Evolutionary conservation across 2,888 invertebrate genomes (phyloP), one percentile per base, ranked within the genome.

Genomic region (Poecilus cupreus): DNA sequence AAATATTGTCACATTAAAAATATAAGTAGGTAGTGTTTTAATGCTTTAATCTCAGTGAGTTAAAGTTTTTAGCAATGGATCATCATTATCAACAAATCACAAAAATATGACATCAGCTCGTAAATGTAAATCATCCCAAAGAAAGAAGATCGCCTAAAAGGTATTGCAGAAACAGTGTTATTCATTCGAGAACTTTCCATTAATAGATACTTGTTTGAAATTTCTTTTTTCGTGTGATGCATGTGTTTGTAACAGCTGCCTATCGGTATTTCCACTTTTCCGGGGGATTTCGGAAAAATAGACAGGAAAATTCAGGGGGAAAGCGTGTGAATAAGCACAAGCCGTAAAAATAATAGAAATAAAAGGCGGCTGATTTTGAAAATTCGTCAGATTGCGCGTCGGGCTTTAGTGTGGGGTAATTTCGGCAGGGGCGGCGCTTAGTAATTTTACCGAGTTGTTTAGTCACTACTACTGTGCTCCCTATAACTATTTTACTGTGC

Each of bases 311-410:
- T 37, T n/a, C 20, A 26, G 79, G 68, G 43, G 49, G 74, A 72
- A 80, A 79, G 79, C 79, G 46, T 46, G 72, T 80, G 32, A 80
- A 78, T 78, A 78, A 80, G 80, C 80, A 49, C 37, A 80, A 80
- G 80, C 80, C 80, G 54, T 39, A 78, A 78, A 64, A 57, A 46
- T 46, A 46, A 46, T 18, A 51, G 51, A 51, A 51, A 60, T 24
- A 26, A 68, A 39, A 68, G 64, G 64, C 64, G 64, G 37, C 51
- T 51, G 16, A 51, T 51, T 51, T 51, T 18, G 51, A 16, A 8
- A 13, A 46, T 51, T 43, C 51, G 16, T 51, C 46, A 32, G 46
- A 46, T 13, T 18, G 18, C 51, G 51, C 37, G 64, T 37, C 20
- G 37, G 37, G 13, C 26, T 22, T 54, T 54, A 6, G n/a, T 3